Conservation (phyloP, 1,140 invertebrate genomes). For the Whitmania pigra region DNA sequence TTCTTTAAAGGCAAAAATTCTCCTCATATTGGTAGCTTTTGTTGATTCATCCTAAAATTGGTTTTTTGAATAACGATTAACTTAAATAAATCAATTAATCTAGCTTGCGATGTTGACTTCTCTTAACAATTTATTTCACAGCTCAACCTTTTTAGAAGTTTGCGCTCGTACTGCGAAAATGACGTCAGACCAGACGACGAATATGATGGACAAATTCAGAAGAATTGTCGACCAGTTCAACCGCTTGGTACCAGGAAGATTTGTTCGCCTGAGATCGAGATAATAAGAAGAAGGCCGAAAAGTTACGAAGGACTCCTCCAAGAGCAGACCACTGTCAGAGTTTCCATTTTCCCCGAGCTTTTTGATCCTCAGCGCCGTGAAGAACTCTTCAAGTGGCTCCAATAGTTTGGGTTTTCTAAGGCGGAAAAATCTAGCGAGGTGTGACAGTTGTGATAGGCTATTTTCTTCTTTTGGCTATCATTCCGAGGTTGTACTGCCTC, state of each 20-base stretch:
- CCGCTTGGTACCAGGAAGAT: slow-evolving; percentile 19
- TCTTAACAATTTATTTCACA: neutral
- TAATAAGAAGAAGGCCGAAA: slow-evolving; percentile 14
- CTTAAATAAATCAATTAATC: too few species aligned
- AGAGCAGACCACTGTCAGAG: slow-evolving; percentile 20
- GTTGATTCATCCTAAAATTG: too few species aligned
- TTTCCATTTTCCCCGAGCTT: slow-evolving; percentile 16
- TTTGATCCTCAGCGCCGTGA: slow-evolving; percentile 16
- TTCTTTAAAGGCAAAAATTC: too few species aligned
- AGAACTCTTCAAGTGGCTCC: slow-evolving; percentile 18
- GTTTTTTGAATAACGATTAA: too few species aligned
- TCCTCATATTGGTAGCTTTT: too few species aligned
- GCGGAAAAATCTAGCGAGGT: neutral
- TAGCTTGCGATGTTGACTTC: neutral
- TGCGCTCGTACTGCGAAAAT: slow-evolving; percentile 17
- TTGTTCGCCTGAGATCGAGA: neutral
- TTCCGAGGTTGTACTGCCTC: too few species aligned
- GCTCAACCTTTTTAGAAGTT: slow-evolving; percentile 4
- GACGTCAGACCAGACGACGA: slow-evolving; percentile 15
- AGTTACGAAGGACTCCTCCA: slow-evolving; percentile 15
- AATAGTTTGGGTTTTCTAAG: neutral
- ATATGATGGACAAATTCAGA: slow-evolving; percentile 15
- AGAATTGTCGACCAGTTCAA: slow-evolving; percentile 9
- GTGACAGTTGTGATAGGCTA: slow-evolving; percentile 1
- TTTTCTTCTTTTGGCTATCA: neutral